These are phyloP conservation scores for Sphenopsis melanotis DNA, from an alignment of 2,797 vertebrate genomes.

Conservation along the genomic window DNA sequence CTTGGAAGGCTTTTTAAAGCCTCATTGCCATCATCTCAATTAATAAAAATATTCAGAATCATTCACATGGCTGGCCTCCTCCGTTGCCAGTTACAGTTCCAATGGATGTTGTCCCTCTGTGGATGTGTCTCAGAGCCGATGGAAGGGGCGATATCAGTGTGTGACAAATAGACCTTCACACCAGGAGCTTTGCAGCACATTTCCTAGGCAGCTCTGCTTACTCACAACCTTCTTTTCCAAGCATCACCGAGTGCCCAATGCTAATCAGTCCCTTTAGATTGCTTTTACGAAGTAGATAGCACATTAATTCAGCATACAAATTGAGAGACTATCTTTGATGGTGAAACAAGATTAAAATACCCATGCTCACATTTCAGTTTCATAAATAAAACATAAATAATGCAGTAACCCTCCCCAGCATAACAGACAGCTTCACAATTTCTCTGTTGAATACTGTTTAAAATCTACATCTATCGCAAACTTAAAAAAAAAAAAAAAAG, in stretches of 20 bases:
- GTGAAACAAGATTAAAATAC: slow-evolving; percentile 54
- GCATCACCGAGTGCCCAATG: slow-evolving; percentile 22
- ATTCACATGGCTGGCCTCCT: slow-evolving; percentile 15
- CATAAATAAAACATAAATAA: slow-evolving; percentile 65
- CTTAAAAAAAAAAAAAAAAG: background rate
- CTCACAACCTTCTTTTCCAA: slow-evolving; percentile 35
- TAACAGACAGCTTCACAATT: slow-evolving; percentile 37
- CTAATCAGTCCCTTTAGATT: slow-evolving; percentile 55
- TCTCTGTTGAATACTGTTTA: slow-evolving; percentile 53
- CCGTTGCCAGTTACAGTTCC: background rate
- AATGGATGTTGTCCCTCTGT: slow-evolving; percentile 1
- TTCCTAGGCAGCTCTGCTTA: slow-evolving; percentile 42
- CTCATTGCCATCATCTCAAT: slow-evolving; percentile 47
- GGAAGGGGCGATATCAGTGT: background rate
- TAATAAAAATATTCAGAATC: slow-evolving; percentile 51
- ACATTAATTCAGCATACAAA: slow-evolving; percentile 67
- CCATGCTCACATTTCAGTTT: slow-evolving; percentile 60
- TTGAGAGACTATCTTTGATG: slow-evolving; percentile 58
- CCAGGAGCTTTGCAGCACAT: background rate
- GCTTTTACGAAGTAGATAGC: slow-evolving; percentile 30
- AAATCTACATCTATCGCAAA: slow-evolving; percentile 25
- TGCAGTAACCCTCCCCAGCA: slow-evolving; percentile 35
- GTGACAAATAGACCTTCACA: background rate
- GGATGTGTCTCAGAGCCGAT: background rate
- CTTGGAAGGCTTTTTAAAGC: slow-evolving; percentile 57